Evolutionary conservation across 2,797 vertebrate species (phyloP).

Genomic region (Muscicapa striata): DNA sequence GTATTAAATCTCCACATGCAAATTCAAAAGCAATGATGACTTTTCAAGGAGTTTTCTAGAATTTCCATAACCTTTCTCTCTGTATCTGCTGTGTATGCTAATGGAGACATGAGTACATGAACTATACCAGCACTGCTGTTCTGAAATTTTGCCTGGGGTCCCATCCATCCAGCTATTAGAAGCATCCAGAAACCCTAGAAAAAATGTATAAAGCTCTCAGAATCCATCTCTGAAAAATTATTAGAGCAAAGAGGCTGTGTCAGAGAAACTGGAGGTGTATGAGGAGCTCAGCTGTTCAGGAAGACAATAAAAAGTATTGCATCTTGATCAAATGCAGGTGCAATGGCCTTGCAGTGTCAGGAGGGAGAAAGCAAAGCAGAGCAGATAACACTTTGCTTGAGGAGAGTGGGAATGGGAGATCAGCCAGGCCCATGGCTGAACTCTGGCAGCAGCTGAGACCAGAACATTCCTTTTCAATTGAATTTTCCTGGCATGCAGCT

Average conservation of each 20-base stretch:
- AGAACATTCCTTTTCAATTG: constrained; percentile 22
- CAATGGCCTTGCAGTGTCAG: background rate
- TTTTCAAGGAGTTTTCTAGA: constrained; percentile 34
- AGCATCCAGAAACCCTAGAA: background rate
- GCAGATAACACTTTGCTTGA: background rate
- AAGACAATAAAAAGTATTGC: background rate
- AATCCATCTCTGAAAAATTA: background rate
- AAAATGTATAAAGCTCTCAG: background rate
- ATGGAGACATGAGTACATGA: background rate
- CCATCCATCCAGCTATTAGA: background rate
- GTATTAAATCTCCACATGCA: constrained; percentile 27
- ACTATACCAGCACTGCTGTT: background rate
- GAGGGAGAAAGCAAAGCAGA: background rate
- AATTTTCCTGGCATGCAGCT: constrained; percentile 39
- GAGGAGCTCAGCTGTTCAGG: background rate
- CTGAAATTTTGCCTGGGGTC: background rate
- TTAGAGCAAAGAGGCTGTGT: background rate
- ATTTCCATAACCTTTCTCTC: constrained; percentile 36
- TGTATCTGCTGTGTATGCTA: background rate
- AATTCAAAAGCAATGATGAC: constrained; percentile 16
- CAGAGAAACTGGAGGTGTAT: fast-evolving
- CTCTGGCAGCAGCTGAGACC: background rate
- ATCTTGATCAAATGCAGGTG: background rate
- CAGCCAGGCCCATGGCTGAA: background rate
- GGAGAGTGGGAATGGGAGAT: background rate